Percentiles rank a stretch among this genome's conserved stretches.
These are phyloP conservation scores for Hylia prasina DNA, from an alignment of 2,113 vertebrate genomes.

Conservation along the genomic window DNA sequence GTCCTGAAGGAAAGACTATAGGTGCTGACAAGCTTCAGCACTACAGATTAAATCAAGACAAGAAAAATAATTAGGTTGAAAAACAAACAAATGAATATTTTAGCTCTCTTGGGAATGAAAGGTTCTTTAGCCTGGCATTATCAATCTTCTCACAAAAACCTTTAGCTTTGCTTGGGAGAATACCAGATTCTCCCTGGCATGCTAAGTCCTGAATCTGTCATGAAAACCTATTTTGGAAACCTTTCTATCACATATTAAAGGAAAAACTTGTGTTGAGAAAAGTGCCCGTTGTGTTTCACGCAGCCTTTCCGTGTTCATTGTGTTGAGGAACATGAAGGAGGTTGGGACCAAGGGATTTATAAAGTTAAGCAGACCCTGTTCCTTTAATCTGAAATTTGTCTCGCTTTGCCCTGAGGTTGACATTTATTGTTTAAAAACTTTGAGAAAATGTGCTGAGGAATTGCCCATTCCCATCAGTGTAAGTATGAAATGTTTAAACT, in stretches of 20 bases:
- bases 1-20: background rate
- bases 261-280: background rate
- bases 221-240: background rate
- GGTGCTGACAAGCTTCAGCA: constrained; percentile 13
- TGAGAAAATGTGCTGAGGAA: constrained; percentile 26
- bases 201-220: constrained; percentile 38
- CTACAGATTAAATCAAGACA: background rate
- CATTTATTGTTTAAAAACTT: constrained; percentile 53
- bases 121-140: constrained; percentile 19
- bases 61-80: constrained; percentile 13
- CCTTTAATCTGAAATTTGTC: constrained; percentile 15
- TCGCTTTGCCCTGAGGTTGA: background rate
- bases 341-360: background rate
- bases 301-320: background rate
- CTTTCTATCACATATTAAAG: background rate
- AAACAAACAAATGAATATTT: constrained; percentile 43
- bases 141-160: constrained; percentile 20
- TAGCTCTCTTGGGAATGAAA: constrained; percentile 27
- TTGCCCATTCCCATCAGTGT: constrained; percentile 25
- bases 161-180: constrained; percentile 56
- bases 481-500: constrained; percentile 36
- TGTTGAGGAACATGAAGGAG: background rate
- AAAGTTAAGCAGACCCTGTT: background rate
- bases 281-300: background rate
- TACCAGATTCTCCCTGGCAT: constrained; percentile 16